Percentiles rank a stretch among this genome's conserved stretches.
These are phyloP conservation scores for Hydrocynus forskahlii DNA, from an alignment of 2,797 vertebrate species.

Conservation along the genomic window DNA sequence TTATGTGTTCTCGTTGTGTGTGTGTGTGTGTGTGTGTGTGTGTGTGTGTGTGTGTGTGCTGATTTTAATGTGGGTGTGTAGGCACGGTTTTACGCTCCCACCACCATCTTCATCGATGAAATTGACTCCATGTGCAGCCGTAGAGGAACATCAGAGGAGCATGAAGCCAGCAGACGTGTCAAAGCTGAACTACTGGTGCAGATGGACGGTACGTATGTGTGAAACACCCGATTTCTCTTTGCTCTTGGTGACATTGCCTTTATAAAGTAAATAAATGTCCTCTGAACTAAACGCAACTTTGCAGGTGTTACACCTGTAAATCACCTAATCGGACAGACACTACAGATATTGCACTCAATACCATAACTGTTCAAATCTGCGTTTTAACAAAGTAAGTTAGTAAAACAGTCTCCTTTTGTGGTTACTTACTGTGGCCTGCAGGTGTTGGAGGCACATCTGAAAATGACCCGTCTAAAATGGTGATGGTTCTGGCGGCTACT, in stretches of 20 bases:
- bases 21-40: too few species aligned
- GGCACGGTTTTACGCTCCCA: conserved; percentile 96
- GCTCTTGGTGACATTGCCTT: too few species aligned
- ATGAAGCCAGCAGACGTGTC: conserved; percentile 95
- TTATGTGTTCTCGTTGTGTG: neutral
- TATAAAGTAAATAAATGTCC: too few species aligned
- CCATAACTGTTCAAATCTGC: too few species aligned
- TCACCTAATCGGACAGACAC: too few species aligned
- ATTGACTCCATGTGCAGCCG: conserved; percentile 98
- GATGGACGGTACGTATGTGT: conserved; percentile 88
- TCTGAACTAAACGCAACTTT: too few species aligned
- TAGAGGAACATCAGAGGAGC: conserved; percentile 95
- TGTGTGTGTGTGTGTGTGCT: too few species aligned
- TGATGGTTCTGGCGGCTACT: conserved; percentile 98
- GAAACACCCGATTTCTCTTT: too few species aligned
- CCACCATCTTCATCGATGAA: conserved; percentile 98
- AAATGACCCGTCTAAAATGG: conserved; percentile 98
- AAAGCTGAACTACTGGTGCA: conserved; percentile 97
- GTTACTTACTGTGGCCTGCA: conserved; percentile 54
- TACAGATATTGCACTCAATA: too few species aligned
- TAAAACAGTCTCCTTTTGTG: too few species aligned
- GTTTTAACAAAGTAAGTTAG: too few species aligned
- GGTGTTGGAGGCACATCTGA: conserved; percentile 94
- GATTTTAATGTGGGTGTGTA: conserved; percentile 58
- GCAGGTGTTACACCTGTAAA: too few species aligned